Evolutionary conservation across 2,888 invertebrate genomes (phyloP).

Genomic region (Panopea generosa): DNA sequence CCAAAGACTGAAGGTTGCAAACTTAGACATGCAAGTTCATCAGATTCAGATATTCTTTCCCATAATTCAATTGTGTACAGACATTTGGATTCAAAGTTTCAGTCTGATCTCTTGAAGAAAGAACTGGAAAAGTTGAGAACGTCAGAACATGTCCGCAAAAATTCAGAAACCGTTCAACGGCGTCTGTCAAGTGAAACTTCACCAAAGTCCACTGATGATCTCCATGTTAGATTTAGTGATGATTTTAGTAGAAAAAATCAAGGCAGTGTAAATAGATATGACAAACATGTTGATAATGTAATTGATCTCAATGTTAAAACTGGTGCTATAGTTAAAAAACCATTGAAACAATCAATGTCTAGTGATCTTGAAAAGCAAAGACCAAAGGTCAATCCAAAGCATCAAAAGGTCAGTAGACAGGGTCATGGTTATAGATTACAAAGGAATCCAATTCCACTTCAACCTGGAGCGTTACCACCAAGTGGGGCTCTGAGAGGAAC

Average conservation of each 20-base stretch:
- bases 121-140: slow-evolving; percentile 52
- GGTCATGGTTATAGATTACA: too few species aligned
- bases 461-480: slow-evolving; percentile 19
- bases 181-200: slow-evolving; percentile 22
- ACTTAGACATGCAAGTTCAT: too few species aligned
- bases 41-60: too few species aligned
- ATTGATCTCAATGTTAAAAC: slow-evolving; percentile 23
- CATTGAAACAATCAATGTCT: slow-evolving; percentile 37
- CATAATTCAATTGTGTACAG: slow-evolving; percentile 26
- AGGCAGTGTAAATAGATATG: slow-evolving; percentile 2
- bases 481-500: slow-evolving; percentile 24
- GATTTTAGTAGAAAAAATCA: slow-evolving; percentile 2
- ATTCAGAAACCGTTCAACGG: slow-evolving; percentile 50
- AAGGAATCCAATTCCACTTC: too few species aligned
- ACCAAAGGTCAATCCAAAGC: slow-evolving; percentile 7
- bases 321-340: slow-evolving; percentile 15
- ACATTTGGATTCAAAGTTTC: slow-evolving; percentile 47
- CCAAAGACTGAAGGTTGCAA: too few species aligned
- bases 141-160: slow-evolving; percentile 51
- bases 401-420: not conserved
- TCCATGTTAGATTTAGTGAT: slow-evolving; percentile 16
- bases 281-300: not conserved
- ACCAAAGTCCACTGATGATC: slow-evolving; percentile 4
- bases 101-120: slow-evolving; percentile 43
- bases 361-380: slow-evolving; percentile 1